These are phyloP conservation scores for Podarcis muralis DNA, from an alignment of 2,113 vertebrate species.

Conservation along the genomic window DNA sequence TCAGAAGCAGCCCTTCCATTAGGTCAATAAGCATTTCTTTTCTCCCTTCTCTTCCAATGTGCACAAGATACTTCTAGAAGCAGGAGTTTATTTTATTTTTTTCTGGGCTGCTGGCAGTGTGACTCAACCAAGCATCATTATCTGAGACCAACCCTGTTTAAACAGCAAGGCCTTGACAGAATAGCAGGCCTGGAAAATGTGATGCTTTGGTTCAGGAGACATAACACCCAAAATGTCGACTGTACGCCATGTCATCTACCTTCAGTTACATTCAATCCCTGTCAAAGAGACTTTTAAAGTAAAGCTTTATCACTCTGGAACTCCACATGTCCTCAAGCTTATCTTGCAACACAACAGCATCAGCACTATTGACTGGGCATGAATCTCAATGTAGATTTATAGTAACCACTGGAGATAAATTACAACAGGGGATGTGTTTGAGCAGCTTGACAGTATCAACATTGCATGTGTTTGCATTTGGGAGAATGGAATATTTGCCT, in stretches of 20 bases:
- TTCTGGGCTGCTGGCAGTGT: neutral
- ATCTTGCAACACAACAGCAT: neutral
- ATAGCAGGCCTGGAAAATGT: neutral
- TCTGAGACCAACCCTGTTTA: slow-evolving; percentile 2
- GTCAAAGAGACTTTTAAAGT: slow-evolving; percentile 53
- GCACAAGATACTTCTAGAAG: neutral
- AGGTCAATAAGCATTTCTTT: neutral
- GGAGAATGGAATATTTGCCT: neutral
- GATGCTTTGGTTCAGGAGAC: neutral
- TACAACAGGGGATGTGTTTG: neutral
- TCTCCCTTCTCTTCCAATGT: neutral
- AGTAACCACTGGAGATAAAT: neutral
- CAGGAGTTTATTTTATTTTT: neutral
- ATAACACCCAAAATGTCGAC: neutral
- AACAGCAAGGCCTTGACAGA: neutral
- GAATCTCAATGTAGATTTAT: slow-evolving; percentile 8
- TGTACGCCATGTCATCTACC: slow-evolving; percentile 1
- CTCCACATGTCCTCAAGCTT: slow-evolving; percentile 16
- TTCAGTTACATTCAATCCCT: slow-evolving; percentile 9
- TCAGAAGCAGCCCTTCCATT: neutral
- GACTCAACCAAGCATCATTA: neutral
- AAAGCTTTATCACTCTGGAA: slow-evolving; percentile 9
- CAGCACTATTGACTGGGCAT: slow-evolving; percentile 13
- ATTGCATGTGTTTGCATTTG: neutral
- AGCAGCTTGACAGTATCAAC: slow-evolving; percentile 20